These are phyloP conservation scores for Marmota flaviventris DNA, from an alignment of 2,113 vertebrate genomes.

Conservation along the genomic window DNA sequence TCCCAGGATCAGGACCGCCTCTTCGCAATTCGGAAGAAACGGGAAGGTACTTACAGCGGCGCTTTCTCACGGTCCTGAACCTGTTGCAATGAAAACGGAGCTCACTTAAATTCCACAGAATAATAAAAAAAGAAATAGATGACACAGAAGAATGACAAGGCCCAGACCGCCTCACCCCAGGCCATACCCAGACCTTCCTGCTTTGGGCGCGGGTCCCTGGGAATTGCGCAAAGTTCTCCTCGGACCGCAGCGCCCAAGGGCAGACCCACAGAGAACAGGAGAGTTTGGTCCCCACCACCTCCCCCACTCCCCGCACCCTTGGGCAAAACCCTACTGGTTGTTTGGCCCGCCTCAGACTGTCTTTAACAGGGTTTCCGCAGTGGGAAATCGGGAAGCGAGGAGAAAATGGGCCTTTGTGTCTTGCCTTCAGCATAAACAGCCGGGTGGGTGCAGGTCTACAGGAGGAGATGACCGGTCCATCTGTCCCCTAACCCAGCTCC, in stretches of 20 bases:
- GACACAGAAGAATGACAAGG: conserved; percentile 62
- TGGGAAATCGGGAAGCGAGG: conserved; percentile 48
- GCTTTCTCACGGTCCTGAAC: conserved; percentile 83
- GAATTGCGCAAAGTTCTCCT: conserved; percentile 63
- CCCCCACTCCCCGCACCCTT: neutral
- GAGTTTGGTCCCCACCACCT: neutral
- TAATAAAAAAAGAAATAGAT: conserved; percentile 59
- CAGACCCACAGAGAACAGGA: neutral
- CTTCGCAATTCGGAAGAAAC: conserved; percentile 70
- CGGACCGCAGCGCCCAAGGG: conserved; percentile 34
- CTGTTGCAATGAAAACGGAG: conserved; percentile 89
- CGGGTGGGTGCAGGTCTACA: conserved; percentile 37
- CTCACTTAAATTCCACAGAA: conserved; percentile 83
- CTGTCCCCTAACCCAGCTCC: conserved; percentile 44
- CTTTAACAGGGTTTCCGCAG: conserved; percentile 59
- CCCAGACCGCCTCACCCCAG: conserved; percentile 43
- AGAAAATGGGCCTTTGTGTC: conserved; percentile 83
- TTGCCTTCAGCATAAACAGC: conserved; percentile 33
- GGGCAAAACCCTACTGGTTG: conserved; percentile 53
- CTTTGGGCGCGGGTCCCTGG: conserved; percentile 3
- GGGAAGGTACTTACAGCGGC: conserved; percentile 86
- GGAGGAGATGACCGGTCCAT: conserved; percentile 2
- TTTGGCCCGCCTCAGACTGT: neutral
- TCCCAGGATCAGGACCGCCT: neutral
- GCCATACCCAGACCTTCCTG: conserved; percentile 49